Conservation (phyloP, 2,113 vertebrate species). For the Hydrochoerus hydrochaeris region DNA sequence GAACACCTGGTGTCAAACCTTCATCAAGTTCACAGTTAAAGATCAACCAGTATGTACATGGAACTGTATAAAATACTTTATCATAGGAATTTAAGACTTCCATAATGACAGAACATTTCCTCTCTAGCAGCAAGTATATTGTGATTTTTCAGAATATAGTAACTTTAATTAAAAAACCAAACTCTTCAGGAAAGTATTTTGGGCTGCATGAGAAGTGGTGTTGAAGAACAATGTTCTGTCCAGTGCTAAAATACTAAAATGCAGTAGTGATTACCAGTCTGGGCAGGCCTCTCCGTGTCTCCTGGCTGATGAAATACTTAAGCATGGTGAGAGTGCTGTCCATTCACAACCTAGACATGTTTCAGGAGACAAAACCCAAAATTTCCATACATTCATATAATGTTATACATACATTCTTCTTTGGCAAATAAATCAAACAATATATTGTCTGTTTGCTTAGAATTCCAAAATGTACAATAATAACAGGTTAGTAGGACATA, state of each 20-base stretch:
- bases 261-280: not conserved
- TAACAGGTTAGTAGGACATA: not conserved
- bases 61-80: not conserved
- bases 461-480: not conserved
- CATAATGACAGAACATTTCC: not conserved
- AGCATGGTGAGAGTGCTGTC: not conserved
- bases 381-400: not conserved
- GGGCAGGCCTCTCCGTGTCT: not conserved
- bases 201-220: fast-evolving
- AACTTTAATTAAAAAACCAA: not conserved
- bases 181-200: not conserved
- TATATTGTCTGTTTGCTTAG: not conserved
- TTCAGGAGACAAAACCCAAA: not conserved
- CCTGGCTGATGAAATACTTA: not conserved
- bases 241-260: not conserved
- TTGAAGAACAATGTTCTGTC: not conserved
- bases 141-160: not conserved
- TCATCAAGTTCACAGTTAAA: not conserved
- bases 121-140: not conserved
- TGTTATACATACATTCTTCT: not conserved
- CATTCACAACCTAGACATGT: not conserved
- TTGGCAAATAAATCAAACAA: not conserved
- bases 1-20: not conserved
- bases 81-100: not conserved
- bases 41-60: not conserved